Percentiles rank a stretch among this genome's conserved stretches.
These are phyloP conservation scores for Drosophila punjabiensis DNA, from an alignment of 1,140 invertebrate species.

Conservation along the genomic window DNA sequence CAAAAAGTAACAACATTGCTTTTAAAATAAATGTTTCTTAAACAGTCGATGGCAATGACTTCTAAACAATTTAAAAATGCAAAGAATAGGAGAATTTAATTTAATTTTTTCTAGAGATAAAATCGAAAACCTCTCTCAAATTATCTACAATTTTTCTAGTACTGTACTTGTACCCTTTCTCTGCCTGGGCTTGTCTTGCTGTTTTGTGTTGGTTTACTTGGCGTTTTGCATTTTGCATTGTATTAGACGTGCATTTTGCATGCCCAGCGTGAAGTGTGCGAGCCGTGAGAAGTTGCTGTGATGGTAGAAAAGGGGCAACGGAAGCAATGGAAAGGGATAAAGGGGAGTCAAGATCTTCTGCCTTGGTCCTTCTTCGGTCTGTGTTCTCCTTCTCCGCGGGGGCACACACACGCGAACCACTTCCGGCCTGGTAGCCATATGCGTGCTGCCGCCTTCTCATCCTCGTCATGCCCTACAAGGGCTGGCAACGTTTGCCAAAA, in stretches of 20 bases:
- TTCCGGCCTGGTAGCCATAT: slow-evolving; percentile 56
- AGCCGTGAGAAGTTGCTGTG: slow-evolving; percentile 53
- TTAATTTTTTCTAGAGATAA: not conserved
- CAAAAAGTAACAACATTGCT: not conserved
- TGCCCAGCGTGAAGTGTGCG: slow-evolving; percentile 78
- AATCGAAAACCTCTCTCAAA: not conserved
- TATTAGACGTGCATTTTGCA: slow-evolving; percentile 83
- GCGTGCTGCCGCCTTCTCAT: slow-evolving; percentile 21
- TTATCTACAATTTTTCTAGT: not conserved
- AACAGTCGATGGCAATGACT: too few relatives aligned
- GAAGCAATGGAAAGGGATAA: slow-evolving; percentile 4
- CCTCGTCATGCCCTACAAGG: slow-evolving; percentile 18
- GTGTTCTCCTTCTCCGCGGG: slow-evolving; percentile 22
- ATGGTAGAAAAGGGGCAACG: slow-evolving; percentile 22
- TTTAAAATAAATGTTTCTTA: not conserved
- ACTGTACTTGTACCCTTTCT: slow-evolving; percentile 3
- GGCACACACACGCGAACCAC: slow-evolving; percentile 64
- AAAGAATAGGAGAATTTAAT: not conserved
- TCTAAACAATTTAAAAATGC: not conserved
- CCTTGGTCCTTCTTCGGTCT: slow-evolving; percentile 17
- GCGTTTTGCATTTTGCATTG: slow-evolving; percentile 78
- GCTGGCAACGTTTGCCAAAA: slow-evolving; percentile 74
- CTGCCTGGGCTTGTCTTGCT: not conserved
- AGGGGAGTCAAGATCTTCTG: slow-evolving; percentile 37
- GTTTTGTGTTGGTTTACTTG: slow-evolving; percentile 57